Conservation (phyloP, 1,140 invertebrate species). For the Lepidurus apus region DNA sequence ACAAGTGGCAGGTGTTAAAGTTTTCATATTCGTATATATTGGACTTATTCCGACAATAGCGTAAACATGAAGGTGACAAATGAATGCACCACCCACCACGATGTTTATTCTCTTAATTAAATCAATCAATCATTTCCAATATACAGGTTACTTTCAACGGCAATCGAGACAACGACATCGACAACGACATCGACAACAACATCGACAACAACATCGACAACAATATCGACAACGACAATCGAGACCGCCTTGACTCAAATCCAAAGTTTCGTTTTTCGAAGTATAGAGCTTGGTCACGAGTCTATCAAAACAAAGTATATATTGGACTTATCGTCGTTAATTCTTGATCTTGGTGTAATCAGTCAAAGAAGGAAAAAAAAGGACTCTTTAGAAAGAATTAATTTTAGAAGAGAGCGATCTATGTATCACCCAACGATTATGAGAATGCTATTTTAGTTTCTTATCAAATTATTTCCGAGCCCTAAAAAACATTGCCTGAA, state of each 20-base stretch:
- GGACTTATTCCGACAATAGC: neutral
- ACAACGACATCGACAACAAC: conserved; percentile 1
- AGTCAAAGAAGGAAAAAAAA: conserved; percentile 6
- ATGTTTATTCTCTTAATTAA: neutral
- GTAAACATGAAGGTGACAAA: neutral
- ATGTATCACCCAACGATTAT: too few relatives aligned
- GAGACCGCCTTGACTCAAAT: neutral
- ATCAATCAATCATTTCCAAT: neutral
- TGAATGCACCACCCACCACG: neutral
- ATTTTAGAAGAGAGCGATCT: too few relatives aligned
- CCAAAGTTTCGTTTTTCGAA: neutral
- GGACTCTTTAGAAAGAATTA: neutral
- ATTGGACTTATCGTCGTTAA: too few relatives aligned
- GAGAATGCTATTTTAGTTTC: too few relatives aligned
- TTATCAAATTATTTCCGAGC: too few relatives aligned
- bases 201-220: neutral
- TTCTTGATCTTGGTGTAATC: conserved; percentile 19
- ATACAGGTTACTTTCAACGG: neutral
- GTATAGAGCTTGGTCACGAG: too few relatives aligned
- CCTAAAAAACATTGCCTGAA: too few relatives aligned
- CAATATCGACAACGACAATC: neutral
- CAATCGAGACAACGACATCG: too few relatives aligned
- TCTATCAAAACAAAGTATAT: neutral
- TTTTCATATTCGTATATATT: neutral
- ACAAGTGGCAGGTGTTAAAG: neutral